These are phyloP conservation scores for Nemurella pictetii DNA, from an alignment of 2,888 invertebrate species.

Conservation along the genomic window DNA sequence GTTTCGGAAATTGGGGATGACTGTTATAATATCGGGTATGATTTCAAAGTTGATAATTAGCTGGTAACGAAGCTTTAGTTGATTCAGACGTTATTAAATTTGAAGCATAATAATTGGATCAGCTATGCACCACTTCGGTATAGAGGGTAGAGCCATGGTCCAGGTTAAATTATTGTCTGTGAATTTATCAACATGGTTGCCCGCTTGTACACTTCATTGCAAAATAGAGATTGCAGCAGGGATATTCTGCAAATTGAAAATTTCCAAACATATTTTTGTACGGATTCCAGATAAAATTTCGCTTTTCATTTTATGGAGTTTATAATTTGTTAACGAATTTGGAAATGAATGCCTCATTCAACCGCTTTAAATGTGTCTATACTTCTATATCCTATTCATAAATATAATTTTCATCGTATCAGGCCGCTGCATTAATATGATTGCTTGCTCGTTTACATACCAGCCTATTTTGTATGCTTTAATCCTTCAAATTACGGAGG, in stretches of 20 bases:
- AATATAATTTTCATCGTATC: neutral
- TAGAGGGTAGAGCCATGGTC: neutral
- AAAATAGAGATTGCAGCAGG: neutral
- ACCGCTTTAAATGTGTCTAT: neutral
- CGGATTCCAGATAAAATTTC: neutral
- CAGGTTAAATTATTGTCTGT: neutral
- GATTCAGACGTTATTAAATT: neutral
- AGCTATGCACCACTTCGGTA: too few relatives aligned
- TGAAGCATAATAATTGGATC: neutral
- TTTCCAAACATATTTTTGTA: neutral
- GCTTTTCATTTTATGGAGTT: neutral
- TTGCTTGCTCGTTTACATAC: neutral
- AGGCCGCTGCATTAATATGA: neutral
- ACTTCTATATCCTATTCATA: neutral
- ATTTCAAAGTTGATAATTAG: neutral
- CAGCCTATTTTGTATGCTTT: neutral
- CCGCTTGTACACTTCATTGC: neutral
- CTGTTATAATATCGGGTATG: neutral
- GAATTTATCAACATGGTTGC: neutral
- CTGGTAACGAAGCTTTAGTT: neutral
- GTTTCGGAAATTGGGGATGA: neutral
- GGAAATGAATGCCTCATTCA: neutral
- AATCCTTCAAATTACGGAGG: neutral
- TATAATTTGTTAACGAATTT: neutral
- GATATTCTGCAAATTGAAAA: neutral